phyloP scores from a whole-genome alignment of 2,888 invertebrate genomes.

The Punctoribates punctum region DNA sequence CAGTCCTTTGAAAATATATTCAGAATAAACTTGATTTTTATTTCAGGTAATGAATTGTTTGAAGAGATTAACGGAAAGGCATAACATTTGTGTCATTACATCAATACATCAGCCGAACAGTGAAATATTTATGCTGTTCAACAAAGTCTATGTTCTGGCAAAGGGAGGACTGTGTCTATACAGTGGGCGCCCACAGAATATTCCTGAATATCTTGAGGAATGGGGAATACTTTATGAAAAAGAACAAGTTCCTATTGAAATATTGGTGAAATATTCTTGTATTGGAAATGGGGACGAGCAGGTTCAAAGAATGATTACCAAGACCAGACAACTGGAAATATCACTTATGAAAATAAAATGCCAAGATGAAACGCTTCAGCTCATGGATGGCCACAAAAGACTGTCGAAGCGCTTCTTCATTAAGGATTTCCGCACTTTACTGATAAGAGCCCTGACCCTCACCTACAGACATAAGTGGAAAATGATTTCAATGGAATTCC shows the following conservation, averaged over 20 bases:
- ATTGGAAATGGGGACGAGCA: background rate
- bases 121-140: background rate
- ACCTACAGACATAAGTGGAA: no score
- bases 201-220: background rate
- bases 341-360: no score
- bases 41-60: slow-evolving; percentile 17
- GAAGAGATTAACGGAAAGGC: background rate
- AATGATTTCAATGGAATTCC: background rate
- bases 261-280: slow-evolving; percentile 35
- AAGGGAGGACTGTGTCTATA: slow-evolving; percentile 17
- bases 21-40: background rate
- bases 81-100: slow-evolving; percentile 29
- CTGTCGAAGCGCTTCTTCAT: no score
- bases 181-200: background rate
- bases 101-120: slow-evolving; percentile 34
- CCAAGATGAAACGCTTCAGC: no score
- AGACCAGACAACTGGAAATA: background rate
- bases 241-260: slow-evolving; percentile 5
- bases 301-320: slow-evolving; percentile 3
- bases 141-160: slow-evolving; percentile 8
- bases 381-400: no score
- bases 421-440: no score
- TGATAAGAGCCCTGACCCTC: no score
- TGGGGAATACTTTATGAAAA: background rate
- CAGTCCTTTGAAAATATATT: background rate